Percentiles rank a stretch among this genome's conserved stretches.
phyloP scores from a whole-genome alignment of 2,797 vertebrate genomes.

The Alca torda region DNA sequence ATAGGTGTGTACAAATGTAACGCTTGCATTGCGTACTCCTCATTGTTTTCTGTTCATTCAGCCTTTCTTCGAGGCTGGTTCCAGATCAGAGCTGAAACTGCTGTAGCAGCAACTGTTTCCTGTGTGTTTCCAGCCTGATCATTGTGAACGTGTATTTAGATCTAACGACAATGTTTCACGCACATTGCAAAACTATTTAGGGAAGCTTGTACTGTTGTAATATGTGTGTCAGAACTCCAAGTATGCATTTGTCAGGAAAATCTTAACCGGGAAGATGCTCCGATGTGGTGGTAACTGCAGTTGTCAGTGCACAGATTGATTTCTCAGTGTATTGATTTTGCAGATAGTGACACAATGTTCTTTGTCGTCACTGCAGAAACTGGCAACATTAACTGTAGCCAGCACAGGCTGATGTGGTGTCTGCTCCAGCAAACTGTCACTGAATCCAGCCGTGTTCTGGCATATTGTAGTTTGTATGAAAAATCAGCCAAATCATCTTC shows the following conservation, averaged over 20 bases:
- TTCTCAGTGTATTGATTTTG: not conserved
- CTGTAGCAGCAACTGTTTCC: not conserved
- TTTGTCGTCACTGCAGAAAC: not conserved
- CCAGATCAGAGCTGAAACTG: not conserved
- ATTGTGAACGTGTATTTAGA: not conserved
- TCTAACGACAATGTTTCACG: not conserved
- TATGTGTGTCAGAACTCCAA: not conserved
- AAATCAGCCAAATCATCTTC: not conserved
- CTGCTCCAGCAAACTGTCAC: not conserved
- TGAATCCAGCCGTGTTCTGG: not conserved
- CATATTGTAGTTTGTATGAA: not conserved
- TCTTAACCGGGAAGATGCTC: not conserved
- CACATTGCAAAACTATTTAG: not conserved
- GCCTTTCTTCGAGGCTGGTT: not conserved
- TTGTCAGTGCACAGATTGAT: not conserved
- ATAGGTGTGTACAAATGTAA: not conserved
- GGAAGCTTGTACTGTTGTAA: not conserved
- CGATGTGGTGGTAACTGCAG: not conserved
- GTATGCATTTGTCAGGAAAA: not conserved
- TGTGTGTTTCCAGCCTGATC: not conserved
- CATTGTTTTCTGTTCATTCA: slow-evolving; percentile 8
- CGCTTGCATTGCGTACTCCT: not conserved
- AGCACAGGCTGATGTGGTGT: not conserved
- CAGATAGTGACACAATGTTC: not conserved
- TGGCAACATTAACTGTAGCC: not conserved